Percentiles rank a stretch among this genome's conserved stretches.
phyloP scores from a whole-genome alignment of 2,113 vertebrate genomes.

The Eublepharis macularius region DNA sequence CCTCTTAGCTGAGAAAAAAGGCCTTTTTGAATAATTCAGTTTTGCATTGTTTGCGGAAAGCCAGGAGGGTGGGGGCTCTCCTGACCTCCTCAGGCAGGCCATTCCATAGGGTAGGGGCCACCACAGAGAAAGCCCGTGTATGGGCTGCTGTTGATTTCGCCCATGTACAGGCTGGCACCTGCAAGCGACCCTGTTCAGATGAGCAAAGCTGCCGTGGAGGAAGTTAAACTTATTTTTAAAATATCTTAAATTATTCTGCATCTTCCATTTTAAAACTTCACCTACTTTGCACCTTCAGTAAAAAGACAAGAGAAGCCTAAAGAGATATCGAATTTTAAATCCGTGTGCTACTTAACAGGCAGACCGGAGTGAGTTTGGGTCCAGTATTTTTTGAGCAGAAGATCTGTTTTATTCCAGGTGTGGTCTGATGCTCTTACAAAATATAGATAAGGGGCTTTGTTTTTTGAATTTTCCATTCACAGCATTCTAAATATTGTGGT shows the following conservation, averaged over 20 bases:
- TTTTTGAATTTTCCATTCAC: slow-evolving; percentile 69
- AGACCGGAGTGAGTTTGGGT: not conserved
- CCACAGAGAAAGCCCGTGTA: no score
- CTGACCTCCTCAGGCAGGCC: no score
- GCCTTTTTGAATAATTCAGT: no score
- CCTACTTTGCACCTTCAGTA: not conserved
- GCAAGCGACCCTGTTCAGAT: no score
- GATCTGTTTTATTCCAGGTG: slow-evolving; percentile 64
- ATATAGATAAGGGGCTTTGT: slow-evolving; percentile 41
- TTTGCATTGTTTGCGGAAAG: no score
- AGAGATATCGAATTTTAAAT: not conserved
- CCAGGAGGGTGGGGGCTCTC: no score
- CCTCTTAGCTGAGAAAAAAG: no score
- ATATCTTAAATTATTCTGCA: not conserved
- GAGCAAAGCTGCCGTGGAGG: no score
- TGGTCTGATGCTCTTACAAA: slow-evolving; percentile 56
- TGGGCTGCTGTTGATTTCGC: no score
- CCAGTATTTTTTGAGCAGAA: slow-evolving; percentile 48
- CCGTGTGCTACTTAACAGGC: not conserved
- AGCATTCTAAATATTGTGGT: slow-evolving; percentile 54
- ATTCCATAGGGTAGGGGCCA: no score
- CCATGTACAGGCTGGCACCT: no score
- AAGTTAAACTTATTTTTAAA: not conserved
- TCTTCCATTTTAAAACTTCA: not conserved
- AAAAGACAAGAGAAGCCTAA: slow-evolving; percentile 15